Evolutionary conservation across 2,888 invertebrate species (phyloP).

Genomic region (Seira ritae): DNA sequence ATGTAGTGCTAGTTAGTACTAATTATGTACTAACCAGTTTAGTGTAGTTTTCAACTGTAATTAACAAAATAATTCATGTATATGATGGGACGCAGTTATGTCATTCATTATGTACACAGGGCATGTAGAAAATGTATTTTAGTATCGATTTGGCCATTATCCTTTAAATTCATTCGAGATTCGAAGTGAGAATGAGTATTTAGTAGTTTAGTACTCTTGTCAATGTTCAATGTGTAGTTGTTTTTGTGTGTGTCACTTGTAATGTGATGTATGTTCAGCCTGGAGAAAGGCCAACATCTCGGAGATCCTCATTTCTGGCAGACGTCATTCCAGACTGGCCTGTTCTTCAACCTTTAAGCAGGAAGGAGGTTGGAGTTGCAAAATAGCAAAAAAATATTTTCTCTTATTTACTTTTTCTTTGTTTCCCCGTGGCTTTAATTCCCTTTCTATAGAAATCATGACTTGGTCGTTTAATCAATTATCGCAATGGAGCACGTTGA

Average conservation of each 20-base stretch:
- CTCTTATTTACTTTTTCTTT: neutral
- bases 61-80: neutral
- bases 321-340: slow-evolving; percentile 99
- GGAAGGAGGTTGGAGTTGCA: slow-evolving; percentile 87
- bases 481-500: slow-evolving; percentile 17
- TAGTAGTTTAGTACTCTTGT: too few species aligned
- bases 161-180: too few species aligned
- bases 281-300: slow-evolving; percentile 77
- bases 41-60: too few species aligned
- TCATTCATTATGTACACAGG: too few species aligned
- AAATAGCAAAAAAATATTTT: slow-evolving; percentile 41
- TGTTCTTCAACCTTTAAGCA: slow-evolving; percentile 88
- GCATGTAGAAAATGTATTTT: too few species aligned
- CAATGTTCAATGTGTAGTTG: slow-evolving; percentile 10
- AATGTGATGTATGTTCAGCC: slow-evolving; percentile 73
- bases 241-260: slow-evolving; percentile 27
- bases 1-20: neutral
- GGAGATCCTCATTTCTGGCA: slow-evolving; percentile 89
- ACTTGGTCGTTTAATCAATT: slow-evolving; percentile 19
- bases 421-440: neutral
- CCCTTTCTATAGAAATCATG: slow-evolving; percentile 1
- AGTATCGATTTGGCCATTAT: too few species aligned
- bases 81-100: slow-evolving; percentile 1
- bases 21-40: neutral
- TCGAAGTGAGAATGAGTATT: too few species aligned